Evolutionary conservation across 64 coral and sea anemone genomes (phyloP), one percentile per base, ranked within the genome.

Genomic region (Montipora capricornis): DNA sequence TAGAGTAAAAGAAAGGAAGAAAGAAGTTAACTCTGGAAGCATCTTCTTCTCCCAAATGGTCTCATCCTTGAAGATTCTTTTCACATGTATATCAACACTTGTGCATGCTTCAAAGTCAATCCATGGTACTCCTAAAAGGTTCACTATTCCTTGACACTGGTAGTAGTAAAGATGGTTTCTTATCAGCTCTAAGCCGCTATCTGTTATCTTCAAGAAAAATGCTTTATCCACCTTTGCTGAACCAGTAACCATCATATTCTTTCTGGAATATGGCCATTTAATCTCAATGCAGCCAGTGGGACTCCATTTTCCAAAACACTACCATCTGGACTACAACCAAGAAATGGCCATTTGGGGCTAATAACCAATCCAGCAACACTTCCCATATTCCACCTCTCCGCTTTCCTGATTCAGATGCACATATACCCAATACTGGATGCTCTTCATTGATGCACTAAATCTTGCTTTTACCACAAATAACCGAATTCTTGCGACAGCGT

Each of bases 261-360:
- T 61, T 48, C 26, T 67, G 13, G 76, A 51, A 89, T 81, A 89
- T 20, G 92, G 83, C 46, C 85, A 88, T 94, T 94, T 94, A 48
- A 88, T 49, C 22, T 93, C 92, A 81, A 88, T 79, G 44, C 78
- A 79, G 7, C 76, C 84, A 50, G 58, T 79, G 17, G 77, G 75
- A 47, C 50, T 26, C 13, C 70, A 59, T 46, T 88, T 64, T 84
- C 79, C 60, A 44, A 49, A 57, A 95, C 10, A 83, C 87, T 52
- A 64, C 80, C 80, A 91, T 94, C 87, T 61, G 87, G 79, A 84
- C 93, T 90, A 74, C 85, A 94, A 71, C 61, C 37, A 37, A 87
- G 37, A 55, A 73, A 93, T 80, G 70, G 69, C 70, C 69, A 76
- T 12, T 75, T 59, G 10, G 53, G 37, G n/a, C 74, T 78, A 3